Conservation (phyloP, 2,888 invertebrate species). For the Calameuta pallipes region DNA sequence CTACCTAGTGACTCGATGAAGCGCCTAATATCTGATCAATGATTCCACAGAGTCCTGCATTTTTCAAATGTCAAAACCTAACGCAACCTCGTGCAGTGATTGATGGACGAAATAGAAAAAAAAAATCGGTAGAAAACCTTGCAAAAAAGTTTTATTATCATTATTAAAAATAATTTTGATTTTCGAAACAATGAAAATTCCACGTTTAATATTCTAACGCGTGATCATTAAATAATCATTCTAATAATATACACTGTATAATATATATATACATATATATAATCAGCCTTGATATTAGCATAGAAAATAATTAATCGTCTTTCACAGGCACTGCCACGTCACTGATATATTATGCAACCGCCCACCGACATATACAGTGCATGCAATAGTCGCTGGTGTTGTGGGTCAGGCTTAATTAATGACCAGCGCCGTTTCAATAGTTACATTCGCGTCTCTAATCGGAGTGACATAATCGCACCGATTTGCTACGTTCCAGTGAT, state of each 20-base stretch:
- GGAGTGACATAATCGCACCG: conserved; percentile 56
- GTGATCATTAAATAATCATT: background rate
- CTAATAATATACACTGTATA: background rate
- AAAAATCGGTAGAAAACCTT: background rate
- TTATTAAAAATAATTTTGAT: background rate
- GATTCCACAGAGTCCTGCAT: conserved; percentile 11
- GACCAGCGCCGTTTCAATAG: conserved; percentile 51
- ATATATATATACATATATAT: background rate
- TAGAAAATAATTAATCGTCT: background rate
- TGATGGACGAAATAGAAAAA: background rate
- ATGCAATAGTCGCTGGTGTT: background rate
- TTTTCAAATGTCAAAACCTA: conserved; percentile 27
- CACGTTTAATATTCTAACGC: background rate
- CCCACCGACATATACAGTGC: background rate
- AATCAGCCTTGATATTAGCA: background rate
- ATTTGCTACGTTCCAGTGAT: conserved; percentile 28
- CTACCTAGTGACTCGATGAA: conserved; percentile 25
- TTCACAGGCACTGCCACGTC: background rate
- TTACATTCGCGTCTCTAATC: conserved; percentile 51
- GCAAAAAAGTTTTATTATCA: background rate
- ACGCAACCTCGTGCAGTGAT: background rate
- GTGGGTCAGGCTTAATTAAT: conserved; percentile 53
- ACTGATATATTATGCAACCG: background rate
- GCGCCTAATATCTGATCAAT: conserved; percentile 37
- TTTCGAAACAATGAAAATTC: background rate